These are phyloP conservation scores for Malthinus flaveolus DNA, from an alignment of 2,888 invertebrate genomes.

Conservation along the genomic window DNA sequence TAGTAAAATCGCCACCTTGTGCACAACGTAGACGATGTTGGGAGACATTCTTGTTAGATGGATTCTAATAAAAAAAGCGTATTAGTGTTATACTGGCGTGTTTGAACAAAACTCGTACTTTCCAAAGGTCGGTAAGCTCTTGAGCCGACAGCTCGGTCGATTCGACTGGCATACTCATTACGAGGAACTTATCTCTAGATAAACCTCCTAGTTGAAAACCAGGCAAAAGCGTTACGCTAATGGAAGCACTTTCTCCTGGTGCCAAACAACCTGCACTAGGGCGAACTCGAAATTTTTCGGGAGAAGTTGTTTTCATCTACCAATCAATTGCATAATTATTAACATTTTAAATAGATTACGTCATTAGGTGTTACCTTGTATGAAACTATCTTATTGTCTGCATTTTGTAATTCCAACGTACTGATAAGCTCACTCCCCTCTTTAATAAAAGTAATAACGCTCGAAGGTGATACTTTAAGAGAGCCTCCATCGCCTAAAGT, in stretches of 20 bases:
- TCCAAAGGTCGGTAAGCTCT: constrained; percentile 77
- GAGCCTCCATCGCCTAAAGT: constrained; percentile 57
- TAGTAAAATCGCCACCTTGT: constrained; percentile 52
- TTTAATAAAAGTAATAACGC: constrained; percentile 69
- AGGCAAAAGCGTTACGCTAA: constrained; percentile 75
- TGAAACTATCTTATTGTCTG: constrained; percentile 60
- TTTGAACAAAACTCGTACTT: constrained; percentile 52
- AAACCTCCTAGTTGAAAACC: constrained; percentile 71
- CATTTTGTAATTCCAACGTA: constrained; percentile 70
- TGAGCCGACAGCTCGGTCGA: constrained; percentile 60
- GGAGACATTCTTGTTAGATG: constrained; percentile 56
- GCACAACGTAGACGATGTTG: constrained; percentile 75
- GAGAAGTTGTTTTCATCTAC: constrained; percentile 93
- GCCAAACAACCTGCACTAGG: constrained; percentile 81
- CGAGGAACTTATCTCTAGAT: constrained; percentile 82
- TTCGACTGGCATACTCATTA: constrained; percentile 76
- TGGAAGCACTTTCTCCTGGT: constrained; percentile 64
- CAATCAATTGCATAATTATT: constrained; percentile 5
- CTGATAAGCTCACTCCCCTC: constrained; percentile 71
- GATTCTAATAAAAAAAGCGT: constrained; percentile 40
- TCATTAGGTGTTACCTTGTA: constrained; percentile 63
- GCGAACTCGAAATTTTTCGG: constrained; percentile 91
- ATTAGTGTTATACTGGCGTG: neutral
- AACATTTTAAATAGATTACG: neutral
- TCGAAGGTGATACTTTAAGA: constrained; percentile 67